These are phyloP conservation scores for Eupithecia pulchellata DNA, from an alignment of 2,888 invertebrate genomes.

Conservation along the genomic window DNA sequence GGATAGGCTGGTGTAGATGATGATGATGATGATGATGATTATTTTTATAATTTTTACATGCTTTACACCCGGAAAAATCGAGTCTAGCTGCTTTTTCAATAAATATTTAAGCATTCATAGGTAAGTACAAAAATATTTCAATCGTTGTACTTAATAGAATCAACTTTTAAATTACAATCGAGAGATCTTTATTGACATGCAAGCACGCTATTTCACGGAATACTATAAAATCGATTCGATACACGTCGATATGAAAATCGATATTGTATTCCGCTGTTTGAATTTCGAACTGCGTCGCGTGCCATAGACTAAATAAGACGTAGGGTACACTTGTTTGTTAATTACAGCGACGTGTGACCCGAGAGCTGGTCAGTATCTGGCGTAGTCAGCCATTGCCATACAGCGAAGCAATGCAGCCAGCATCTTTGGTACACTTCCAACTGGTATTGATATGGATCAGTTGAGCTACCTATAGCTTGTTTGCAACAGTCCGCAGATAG, in stretches of 20 bases:
- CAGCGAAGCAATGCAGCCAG: too few species aligned
- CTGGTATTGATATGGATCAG: too few species aligned
- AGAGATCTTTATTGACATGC: conserved; percentile 49
- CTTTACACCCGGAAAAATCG: too few species aligned
- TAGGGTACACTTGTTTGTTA: conserved; percentile 27
- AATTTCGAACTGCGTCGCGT: conserved; percentile 68
- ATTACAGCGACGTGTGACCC: too few species aligned
- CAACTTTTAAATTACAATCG: conserved; percentile 11
- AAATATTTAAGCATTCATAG: not conserved
- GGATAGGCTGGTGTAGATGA: too few species aligned
- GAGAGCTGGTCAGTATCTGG: too few species aligned
- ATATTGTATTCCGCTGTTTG: conserved; percentile 59
- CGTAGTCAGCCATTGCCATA: too few species aligned
- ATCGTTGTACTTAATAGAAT: not conserved
- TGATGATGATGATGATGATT: too few species aligned
- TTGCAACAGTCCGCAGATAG: too few species aligned
- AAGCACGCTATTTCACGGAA: conserved; percentile 57
- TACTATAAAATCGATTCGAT: conserved; percentile 69
- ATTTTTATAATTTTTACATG: too few species aligned
- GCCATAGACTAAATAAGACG: conserved; percentile 55
- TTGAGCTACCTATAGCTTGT: too few species aligned
- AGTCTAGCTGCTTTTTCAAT: not conserved
- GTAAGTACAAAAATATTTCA: not conserved
- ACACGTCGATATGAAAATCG: conserved; percentile 50
- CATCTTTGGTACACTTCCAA: too few species aligned